Evolutionary conservation across 2,888 invertebrate species (phyloP), one percentile per base, ranked within the genome.

Genomic region (Carabus problematicus): DNA sequence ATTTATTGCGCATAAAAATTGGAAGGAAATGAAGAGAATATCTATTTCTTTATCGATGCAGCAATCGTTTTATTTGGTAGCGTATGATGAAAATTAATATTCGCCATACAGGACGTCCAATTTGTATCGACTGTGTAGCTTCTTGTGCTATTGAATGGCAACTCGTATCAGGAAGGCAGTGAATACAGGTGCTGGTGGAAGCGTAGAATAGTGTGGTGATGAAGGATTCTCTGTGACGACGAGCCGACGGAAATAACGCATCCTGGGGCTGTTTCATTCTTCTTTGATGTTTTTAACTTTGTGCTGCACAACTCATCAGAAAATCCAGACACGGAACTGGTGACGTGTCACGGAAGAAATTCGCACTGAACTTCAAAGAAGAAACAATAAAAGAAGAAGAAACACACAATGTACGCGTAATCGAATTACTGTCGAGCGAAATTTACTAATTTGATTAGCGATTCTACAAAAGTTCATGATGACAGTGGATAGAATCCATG

Each of bases 251-350:
- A 66, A 66, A 66, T 66, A 66, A 59, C 58, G 54, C 64, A 55
- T 55, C 41, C n/a, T n/a, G 45, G 43, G 61, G 43, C 45, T 58
- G 52, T 52, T 16, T 59, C 41, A 2, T 41, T 47, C 56, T 56
- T 66, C 66, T 66, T 66, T 66, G 66, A 66, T 66, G 66, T 49
- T 66, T 66, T 66, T 59, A 64, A 66, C 66, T 58, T 66, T 66
- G 66, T 59, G 66, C 40, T 56, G 59, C 9, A 12, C 64, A 47
- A 56, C 59, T 66, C 66, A 66, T 66, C 66, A 58, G 49, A 66
- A 49, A 66, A 66, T 58, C 66, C n/a, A 59, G 49, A 14, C 66
- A 66, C 66, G 58, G 18, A 58, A 14, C 56, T 49, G 58, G 56
- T 66, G 64, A 66, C 59, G 66, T 66, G 58, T 47, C 16, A 66